Evolutionary conservation across 1,140 invertebrate genomes (phyloP).

Genomic region (Parapsyche elsis): DNA sequence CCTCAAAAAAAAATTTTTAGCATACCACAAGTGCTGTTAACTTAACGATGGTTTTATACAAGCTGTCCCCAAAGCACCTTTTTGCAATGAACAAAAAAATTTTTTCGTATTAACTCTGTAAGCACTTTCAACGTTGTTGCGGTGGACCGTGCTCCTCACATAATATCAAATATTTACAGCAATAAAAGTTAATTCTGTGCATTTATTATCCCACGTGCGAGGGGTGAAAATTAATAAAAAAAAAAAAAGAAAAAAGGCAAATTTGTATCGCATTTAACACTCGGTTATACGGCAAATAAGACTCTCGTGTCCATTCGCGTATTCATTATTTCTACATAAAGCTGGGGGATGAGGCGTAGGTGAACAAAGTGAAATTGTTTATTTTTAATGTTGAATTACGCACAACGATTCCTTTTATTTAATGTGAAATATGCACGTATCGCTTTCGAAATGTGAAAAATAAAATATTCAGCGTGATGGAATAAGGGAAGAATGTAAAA

Average conservation of each 20-base stretch:
- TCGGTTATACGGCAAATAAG: constrained; percentile 5
- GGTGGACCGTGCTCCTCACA: constrained; percentile 3
- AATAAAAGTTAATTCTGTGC: constrained; percentile 25
- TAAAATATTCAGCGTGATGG: background rate
- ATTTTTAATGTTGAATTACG: no score
- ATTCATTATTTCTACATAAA: background rate
- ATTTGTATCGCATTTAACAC: constrained; percentile 4
- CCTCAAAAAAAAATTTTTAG: constrained; percentile 19
- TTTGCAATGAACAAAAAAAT: constrained; percentile 17
- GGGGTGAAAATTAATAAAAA: background rate
- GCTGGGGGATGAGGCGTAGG: background rate
- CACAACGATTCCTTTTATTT: no score
- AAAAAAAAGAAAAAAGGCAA: background rate
- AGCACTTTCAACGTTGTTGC: background rate
- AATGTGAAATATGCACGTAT: no score
- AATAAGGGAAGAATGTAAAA: constrained; percentile 17
- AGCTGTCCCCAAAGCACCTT: constrained; percentile 24
- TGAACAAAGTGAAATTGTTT: background rate
- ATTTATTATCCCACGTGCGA: constrained; percentile 6
- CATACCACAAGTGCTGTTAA: constrained; percentile 27
- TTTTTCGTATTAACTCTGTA: constrained; percentile 15
- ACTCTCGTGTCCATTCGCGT: background rate
- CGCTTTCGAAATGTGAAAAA: background rate
- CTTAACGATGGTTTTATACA: constrained; percentile 33
- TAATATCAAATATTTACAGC: constrained; percentile 29